Evolutionary conservation across 2,888 invertebrate species (phyloP).

Genomic region (Agriopis leucophaearia): DNA sequence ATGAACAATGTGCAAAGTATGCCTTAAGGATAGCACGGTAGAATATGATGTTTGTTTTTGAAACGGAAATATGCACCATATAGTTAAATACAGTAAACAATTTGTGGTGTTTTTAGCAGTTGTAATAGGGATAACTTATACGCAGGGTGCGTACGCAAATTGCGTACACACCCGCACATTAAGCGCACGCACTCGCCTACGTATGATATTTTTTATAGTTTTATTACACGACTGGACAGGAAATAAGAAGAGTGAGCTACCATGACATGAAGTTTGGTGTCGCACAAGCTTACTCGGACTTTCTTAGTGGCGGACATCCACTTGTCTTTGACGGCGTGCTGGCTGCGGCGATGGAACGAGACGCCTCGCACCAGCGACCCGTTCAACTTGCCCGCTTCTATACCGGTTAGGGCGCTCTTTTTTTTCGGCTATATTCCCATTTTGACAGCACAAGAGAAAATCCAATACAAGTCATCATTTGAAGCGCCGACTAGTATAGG

Average conservation of each 20-base stretch:
- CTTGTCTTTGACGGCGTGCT: slow-evolving; percentile 83
- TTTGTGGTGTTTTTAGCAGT: neutral
- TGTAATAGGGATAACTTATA: neutral
- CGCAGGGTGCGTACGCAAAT: slow-evolving; percentile 26
- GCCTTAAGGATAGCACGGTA: no score
- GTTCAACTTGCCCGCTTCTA: slow-evolving; percentile 89
- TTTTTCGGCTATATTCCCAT: slow-evolving; percentile 84
- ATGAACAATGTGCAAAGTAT: slow-evolving; percentile 28
- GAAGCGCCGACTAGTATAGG: slow-evolving; percentile 20
- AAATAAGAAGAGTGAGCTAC: slow-evolving; percentile 29
- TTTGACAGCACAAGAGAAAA: slow-evolving; percentile 69
- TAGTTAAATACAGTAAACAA: neutral
- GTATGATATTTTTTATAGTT: slow-evolving; percentile 23
- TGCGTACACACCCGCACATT: slow-evolving; percentile 31
- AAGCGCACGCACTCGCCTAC: slow-evolving; percentile 7
- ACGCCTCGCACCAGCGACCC: slow-evolving; percentile 88
- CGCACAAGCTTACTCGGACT: slow-evolving; percentile 89
- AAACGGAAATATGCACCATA: neutral
- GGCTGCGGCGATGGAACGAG: slow-evolving; percentile 88
- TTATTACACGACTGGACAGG: slow-evolving; percentile 45
- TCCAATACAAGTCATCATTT: slow-evolving; percentile 43
- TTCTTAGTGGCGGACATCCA: slow-evolving; percentile 91
- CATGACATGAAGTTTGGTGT: slow-evolving; percentile 38
- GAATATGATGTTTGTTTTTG: slow-evolving; percentile 6
- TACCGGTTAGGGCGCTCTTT: slow-evolving; percentile 88